Percentiles rank a stretch among this genome's conserved stretches.
These are phyloP conservation scores for Acanthosepion lycidas DNA, from an alignment of 2,888 invertebrate genomes.

Conservation along the genomic window DNA sequence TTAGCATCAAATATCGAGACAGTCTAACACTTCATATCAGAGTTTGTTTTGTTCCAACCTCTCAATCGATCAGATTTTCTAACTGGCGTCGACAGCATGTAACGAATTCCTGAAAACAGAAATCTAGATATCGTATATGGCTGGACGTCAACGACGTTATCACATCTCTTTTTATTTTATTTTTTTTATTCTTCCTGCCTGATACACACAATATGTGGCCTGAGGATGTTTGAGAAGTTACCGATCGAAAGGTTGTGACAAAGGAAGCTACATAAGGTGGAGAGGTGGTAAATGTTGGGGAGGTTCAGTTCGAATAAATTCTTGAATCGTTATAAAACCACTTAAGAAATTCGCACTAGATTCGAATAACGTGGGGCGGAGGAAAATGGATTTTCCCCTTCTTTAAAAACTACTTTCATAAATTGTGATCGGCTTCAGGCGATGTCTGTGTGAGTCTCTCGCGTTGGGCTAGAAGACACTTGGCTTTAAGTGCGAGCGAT, in stretches of 20 bases:
- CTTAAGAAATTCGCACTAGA: not conserved
- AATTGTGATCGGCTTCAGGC: not conserved
- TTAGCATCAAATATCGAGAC: not conserved
- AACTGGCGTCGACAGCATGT: not conserved
- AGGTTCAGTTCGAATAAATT: not conserved
- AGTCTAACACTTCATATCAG: not conserved
- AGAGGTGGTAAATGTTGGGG: not conserved
- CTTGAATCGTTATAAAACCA: not conserved
- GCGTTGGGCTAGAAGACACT: not conserved
- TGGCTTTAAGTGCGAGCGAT: not conserved
- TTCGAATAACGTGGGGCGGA: no score
- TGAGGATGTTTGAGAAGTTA: not conserved
- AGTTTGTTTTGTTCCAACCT: not conserved
- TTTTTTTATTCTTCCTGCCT: not conserved
- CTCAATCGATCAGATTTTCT: not conserved
- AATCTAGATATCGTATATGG: not conserved
- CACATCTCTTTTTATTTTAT: not conserved
- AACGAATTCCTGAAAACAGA: not conserved
- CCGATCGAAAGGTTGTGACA: constrained; percentile 8
- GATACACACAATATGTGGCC: not conserved
- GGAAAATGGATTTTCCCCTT: not conserved
- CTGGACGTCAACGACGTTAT: not conserved
- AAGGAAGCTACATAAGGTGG: not conserved
- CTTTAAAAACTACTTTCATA: not conserved
- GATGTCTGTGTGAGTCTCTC: not conserved